phyloP scores from a whole-genome alignment of 1,140 invertebrate species.

The Parasteatoda tepidariorum region DNA sequence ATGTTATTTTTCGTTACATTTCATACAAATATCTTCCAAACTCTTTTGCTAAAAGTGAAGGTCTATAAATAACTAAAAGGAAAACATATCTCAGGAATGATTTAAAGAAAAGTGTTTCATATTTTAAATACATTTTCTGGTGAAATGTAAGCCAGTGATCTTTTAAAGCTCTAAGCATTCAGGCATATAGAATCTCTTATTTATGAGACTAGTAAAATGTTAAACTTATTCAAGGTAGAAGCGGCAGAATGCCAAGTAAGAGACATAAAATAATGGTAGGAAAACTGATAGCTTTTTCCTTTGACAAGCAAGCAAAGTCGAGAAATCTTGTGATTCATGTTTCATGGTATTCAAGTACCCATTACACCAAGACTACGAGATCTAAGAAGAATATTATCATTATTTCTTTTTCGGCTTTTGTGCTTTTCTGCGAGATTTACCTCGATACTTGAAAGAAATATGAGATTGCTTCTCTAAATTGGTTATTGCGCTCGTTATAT shows the following conservation, averaged over 20 bases:
- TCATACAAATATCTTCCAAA: no score
- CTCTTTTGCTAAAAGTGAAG: no score
- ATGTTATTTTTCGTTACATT: no score
- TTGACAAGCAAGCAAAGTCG: conserved; percentile 44
- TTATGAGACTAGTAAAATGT: no score
- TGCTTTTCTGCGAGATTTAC: conserved; percentile 36
- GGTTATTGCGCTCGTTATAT: conserved; percentile 32
- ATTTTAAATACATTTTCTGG: no score
- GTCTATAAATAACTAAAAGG: no score
- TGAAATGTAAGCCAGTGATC: no score
- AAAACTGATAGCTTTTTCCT: conserved; percentile 10
- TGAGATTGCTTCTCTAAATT: conserved; percentile 36
- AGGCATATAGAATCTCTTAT: no score
- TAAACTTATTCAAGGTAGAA: no score
- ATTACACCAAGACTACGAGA: conserved; percentile 31
- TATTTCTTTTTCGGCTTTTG: conserved; percentile 40
- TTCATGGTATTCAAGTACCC: conserved; percentile 47
- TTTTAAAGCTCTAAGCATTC: no score
- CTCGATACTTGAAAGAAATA: conserved; percentile 23
- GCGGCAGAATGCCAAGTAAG: background rate
- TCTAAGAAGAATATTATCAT: conserved; percentile 48
- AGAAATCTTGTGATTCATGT: conserved; percentile 51
- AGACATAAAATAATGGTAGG: conserved; percentile 11
- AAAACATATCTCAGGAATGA: no score
- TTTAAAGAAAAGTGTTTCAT: no score